Percentiles rank a stretch among this genome's conserved stretches.
Evolutionary conservation across 2,888 invertebrate species (phyloP).

Genomic region (Aleiodes testaceus): DNA sequence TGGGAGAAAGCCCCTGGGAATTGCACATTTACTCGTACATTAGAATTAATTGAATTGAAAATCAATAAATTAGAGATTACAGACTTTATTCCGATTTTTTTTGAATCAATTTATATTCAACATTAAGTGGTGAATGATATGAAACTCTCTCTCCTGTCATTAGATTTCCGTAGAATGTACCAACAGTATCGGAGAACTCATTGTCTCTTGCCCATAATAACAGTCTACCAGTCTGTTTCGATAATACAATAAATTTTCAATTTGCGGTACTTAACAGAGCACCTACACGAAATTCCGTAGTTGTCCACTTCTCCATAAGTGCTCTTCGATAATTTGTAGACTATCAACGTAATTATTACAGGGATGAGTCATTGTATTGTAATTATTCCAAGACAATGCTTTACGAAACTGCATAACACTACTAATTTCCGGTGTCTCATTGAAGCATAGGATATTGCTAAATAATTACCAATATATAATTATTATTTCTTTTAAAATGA

Average conservation of each 20-base stretch:
- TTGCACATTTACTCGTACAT: no score
- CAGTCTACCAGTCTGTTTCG: neutral
- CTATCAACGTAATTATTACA: slow-evolving; percentile 17
- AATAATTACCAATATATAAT: slow-evolving; percentile 8
- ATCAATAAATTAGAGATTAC: no score
- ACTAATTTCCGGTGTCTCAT: slow-evolving; percentile 13
- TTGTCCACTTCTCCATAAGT: neutral
- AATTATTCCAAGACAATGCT: slow-evolving; percentile 19
- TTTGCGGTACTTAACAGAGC: neutral
- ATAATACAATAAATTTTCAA: neutral
- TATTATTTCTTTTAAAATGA: slow-evolving; percentile 5
- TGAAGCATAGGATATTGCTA: neutral
- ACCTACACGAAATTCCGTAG: neutral
- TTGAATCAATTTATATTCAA: neutral
- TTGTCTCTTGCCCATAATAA: no score
- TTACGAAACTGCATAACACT: neutral
- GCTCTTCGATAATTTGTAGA: slow-evolving; percentile 9
- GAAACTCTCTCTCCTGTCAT: no score
- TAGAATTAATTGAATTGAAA: no score
- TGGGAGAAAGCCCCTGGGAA: no score
- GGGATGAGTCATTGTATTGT: neutral
- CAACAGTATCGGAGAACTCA: no score
- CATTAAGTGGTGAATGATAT: neutral
- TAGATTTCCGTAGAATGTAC: no score
- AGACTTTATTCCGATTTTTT: neutral